Evolutionary conservation across 2,113 vertebrate genomes (phyloP).

Genomic region (Callopanchax toddi): DNA sequence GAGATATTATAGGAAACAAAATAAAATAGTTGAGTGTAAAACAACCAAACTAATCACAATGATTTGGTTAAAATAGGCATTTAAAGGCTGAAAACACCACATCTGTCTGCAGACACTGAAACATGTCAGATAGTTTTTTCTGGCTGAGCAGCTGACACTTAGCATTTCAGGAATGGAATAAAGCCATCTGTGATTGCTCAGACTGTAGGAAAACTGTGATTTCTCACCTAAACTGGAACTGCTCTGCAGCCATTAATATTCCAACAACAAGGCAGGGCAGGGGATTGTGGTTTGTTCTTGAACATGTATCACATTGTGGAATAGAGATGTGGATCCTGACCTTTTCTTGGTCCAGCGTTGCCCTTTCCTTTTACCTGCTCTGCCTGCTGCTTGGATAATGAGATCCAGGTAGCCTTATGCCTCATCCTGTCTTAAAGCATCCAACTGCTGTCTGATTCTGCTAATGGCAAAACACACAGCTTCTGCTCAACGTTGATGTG

Average conservation of each 20-base stretch:
- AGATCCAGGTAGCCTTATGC: constrained; percentile 37
- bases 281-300: constrained; percentile 54
- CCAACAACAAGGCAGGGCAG: constrained; percentile 24
- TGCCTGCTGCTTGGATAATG: constrained; percentile 57
- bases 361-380: constrained; percentile 36
- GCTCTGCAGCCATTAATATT: constrained; percentile 49
- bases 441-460: constrained; percentile 21
- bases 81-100: not conserved
- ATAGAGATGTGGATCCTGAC: constrained; percentile 59
- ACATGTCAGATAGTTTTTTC: constrained; percentile 19
- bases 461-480: constrained; percentile 27
- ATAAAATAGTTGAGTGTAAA: constrained; percentile 3
- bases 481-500: constrained; percentile 43
- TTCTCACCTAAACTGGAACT: constrained; percentile 18
- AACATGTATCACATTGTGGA: constrained; percentile 61
- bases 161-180: constrained; percentile 9
- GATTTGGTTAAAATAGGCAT: constrained; percentile 1
- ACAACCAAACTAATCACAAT: not conserved
- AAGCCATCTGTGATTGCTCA: constrained; percentile 21
- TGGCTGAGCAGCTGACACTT: constrained; percentile 23
- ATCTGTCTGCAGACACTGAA: constrained; percentile 20
- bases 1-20: no score
- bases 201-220: constrained; percentile 31
- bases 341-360: constrained; percentile 45
- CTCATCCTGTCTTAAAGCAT: constrained; percentile 34